Base-by-base conservation (phyloP, 2,797 vertebrate genomes). In the Yasuhikotakia modesta region DNA sequence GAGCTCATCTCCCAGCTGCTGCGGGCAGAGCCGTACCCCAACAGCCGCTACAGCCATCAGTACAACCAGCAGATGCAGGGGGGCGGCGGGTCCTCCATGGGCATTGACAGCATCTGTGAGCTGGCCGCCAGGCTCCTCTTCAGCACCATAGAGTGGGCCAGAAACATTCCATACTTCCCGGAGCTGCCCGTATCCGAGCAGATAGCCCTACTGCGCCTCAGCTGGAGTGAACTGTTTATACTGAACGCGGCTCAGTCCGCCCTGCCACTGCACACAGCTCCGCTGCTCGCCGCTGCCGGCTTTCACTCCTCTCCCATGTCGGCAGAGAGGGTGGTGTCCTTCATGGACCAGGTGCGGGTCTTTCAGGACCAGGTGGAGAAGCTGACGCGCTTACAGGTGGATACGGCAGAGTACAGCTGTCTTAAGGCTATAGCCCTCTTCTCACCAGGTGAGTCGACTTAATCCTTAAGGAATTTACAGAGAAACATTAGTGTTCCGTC, bases 341-440 rank as follows among this genome's bases (percentile, higher is more conserved):
- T 98, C 91, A 98, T 98, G 96, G 96, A 98, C 86, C 96, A 98
- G 91, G 95, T 98, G 86, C 93, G 96, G 13, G 90, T 96, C 70
- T 97, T 98, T 87, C 96, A 98, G 93, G 96, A 97, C 80, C 96
- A 98, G 90, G 96, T 98, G 91, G 96, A 98, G 86, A 98, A 98
- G 90, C 94, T 98, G 82, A 95, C 92, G 81, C 86, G 95, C 57
- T 92, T 98, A 74, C 96, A 97, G 88, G 96, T 98, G 85, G 96
- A 98, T 80, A 95, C 96, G 0, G 96, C 96, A 0, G 96, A 98
- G 82, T 98, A 95, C 87, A 96, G 96, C 89, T 98, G 96, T 85
- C 95, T 98, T 80, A 98, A 98, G 90, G 96, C 96, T 90, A 96
- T 98, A n/a, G 95, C 95, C 0, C 94, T 98, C 77, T 97, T 97